Evolutionary conservation across 92 coral and sea anemone genomes (phyloP), one percentile per base, ranked within the genome.

Genomic region (Umimayanthus chanpuru): DNA sequence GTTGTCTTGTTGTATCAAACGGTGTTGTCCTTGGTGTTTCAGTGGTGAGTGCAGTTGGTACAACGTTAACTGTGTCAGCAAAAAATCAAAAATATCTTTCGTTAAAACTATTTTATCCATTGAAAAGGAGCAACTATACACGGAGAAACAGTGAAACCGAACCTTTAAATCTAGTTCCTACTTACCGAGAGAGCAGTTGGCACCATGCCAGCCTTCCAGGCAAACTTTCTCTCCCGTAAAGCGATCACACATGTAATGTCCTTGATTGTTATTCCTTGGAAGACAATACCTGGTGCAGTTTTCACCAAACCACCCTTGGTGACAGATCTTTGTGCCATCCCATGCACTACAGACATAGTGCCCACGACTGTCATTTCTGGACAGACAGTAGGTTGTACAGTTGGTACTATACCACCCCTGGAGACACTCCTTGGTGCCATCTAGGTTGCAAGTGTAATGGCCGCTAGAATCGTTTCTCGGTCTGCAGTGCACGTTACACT

Each of bases 361-460:
- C 73, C 91, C 91, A n/a, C 25, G 56, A 4, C 78, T 73, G 65
- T 80, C 84, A 85, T 92, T 85, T 50, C 81, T 50, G 44, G 80
- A 7, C 40, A 77, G 36, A 86, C 98, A 95, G 77, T 74, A 89
- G 16, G 73, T 83, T 38, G 83, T 89, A 81, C 98, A 95, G 55
- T 94, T 89, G 11, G 72, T 32, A 39, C 93, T 93, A 84, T 89
- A 66, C 97, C 98, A 96, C 67, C 94, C 90, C 32, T 74, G 41
- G 85, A 89, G 77, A 80, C 98, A 96, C 28, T 88, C 72, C 91
- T 87, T 94, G 68, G 40, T 71, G 43, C 98, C 98, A 43, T 84
- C 41, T 5, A 82, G 56, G 53, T 92, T 86, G 85, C 98, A 96
- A 12, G 91, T 91, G 92, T 96, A 96, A 81, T 94, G 90, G 20